These are phyloP conservation scores for Megaceryle alcyon DNA, from an alignment of 2,797 vertebrate genomes.

Conservation along the genomic window DNA sequence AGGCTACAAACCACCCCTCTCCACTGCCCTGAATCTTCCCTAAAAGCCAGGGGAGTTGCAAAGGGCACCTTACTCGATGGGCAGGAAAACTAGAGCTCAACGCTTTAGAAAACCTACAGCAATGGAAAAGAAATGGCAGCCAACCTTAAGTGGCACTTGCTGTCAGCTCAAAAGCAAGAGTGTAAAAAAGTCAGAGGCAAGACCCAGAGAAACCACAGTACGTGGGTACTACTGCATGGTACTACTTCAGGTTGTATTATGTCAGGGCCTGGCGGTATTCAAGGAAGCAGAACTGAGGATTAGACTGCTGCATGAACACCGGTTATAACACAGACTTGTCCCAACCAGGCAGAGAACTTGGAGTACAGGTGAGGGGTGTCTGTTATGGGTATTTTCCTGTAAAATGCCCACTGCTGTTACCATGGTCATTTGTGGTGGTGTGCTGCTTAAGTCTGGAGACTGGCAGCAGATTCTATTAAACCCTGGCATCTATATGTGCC, in stretches of 20 bases:
- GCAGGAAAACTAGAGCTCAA: background rate
- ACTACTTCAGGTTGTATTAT: background rate
- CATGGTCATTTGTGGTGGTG: background rate
- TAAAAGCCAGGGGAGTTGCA: background rate
- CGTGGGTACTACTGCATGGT: background rate
- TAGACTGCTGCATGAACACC: background rate
- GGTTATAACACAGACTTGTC: background rate
- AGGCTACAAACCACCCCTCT: background rate
- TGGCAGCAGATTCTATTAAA: background rate
- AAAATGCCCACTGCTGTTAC: background rate
- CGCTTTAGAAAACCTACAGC: background rate
- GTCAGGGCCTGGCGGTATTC: background rate
- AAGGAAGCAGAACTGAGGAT: background rate
- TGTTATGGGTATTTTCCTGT: background rate
- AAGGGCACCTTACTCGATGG: background rate
- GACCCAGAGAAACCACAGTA: background rate
- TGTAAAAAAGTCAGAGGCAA: background rate
- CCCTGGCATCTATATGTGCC: background rate
- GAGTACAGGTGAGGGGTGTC: background rate
- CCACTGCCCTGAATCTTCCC: background rate
- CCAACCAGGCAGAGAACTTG: background rate
- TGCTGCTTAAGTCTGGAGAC: background rate
- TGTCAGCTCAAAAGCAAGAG: background rate
- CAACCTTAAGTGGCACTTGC: background rate
- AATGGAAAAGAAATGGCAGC: background rate